Evolutionary conservation across 2,113 vertebrate genomes (phyloP).

Genomic region (Brevimyrus niger): DNA sequence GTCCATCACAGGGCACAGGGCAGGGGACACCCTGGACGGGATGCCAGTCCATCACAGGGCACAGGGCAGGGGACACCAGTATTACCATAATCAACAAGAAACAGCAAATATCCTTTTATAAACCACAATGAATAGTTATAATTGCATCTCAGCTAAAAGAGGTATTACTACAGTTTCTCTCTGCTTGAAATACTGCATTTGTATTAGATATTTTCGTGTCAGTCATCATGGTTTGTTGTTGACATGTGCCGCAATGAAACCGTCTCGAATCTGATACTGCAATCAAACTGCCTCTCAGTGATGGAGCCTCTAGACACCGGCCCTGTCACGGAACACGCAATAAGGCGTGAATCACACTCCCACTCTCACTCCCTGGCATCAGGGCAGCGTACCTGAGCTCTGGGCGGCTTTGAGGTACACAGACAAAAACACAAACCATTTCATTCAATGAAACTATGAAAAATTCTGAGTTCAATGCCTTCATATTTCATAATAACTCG

Average conservation of each 20-base stretch:
- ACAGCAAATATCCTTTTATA: not conserved
- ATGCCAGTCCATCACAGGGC: no score
- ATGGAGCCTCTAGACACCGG: not conserved
- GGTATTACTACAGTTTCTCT: not conserved
- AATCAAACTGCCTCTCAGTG: not conserved
- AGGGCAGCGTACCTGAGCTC: not conserved
- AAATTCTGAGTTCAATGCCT: not conserved
- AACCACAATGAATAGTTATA: not conserved
- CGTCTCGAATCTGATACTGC: not conserved
- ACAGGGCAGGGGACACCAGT: no score
- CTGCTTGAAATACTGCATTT: not conserved
- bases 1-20: no score
- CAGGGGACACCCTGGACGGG: no score
- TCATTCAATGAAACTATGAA: not conserved
- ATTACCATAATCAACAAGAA: not conserved
- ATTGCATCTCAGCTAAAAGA: not conserved
- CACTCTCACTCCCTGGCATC: not conserved
- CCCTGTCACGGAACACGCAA: not conserved
- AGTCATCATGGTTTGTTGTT: not conserved
- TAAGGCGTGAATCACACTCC: not conserved
- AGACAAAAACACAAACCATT: not conserved
- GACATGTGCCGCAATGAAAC: not conserved
- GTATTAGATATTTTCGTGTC: not conserved
- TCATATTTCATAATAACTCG: not conserved
- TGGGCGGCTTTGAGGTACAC: not conserved